Evolutionary conservation across 1,140 invertebrate species (phyloP).

Genomic region (Macrobrachium nipponense): DNA sequence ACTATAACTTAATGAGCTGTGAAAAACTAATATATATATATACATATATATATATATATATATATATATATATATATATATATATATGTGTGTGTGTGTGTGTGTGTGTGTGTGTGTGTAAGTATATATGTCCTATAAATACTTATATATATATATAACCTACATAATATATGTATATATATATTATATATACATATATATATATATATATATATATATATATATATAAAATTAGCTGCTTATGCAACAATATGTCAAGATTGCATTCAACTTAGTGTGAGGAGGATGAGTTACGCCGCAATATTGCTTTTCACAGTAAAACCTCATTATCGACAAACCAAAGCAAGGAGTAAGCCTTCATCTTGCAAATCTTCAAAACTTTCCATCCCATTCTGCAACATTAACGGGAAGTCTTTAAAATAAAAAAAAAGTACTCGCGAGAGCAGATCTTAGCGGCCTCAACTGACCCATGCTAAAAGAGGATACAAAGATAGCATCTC

Average conservation of each 20-base stretch:
- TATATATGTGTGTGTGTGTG: not conserved
- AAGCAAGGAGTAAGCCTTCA: too few species aligned
- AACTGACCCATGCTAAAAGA: too few species aligned
- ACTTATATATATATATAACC: conserved; percentile 14
- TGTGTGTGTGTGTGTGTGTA: not conserved
- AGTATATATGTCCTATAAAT: not conserved
- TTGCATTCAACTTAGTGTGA: not conserved
- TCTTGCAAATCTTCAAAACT: too few species aligned
- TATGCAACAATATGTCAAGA: not conserved
- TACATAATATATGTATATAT: too few species aligned
- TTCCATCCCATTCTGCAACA: too few species aligned
- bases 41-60: not conserved
- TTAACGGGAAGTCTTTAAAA: too few species aligned
- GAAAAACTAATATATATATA: not conserved
- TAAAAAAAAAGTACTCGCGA: too few species aligned
- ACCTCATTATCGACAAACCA: too few species aligned
- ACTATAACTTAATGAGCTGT: not conserved
- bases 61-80: not conserved
- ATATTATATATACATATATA: conserved; percentile 17
- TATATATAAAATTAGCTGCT: not conserved
- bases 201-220: conserved; percentile 32
- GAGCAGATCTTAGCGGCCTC: too few species aligned
- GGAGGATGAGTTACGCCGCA: not conserved
- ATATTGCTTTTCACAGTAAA: not conserved
- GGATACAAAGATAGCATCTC: too few species aligned